A percentile compares a stretch with the other conserved stretches of the same genome.
phyloP scores from a whole-genome alignment of 1,140 invertebrate species.

The Bombyx mori region DNA sequence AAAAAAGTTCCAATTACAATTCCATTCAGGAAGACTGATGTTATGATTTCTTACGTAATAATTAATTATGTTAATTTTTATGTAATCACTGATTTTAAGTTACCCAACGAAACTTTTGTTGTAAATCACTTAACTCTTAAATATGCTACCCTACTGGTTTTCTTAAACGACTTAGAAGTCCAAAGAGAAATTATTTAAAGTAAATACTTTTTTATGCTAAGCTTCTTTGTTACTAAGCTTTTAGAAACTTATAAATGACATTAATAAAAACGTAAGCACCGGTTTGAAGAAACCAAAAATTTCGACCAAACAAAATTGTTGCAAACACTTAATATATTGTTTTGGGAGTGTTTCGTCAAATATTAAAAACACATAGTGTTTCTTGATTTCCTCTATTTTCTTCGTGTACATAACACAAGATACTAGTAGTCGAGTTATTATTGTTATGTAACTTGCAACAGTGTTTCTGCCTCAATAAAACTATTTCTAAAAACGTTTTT shows the following conservation, averaged over 20 bases:
- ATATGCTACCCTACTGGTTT: too few relatives aligned
- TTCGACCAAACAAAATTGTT: too few relatives aligned
- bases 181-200: too few relatives aligned
- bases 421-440: slow-evolving; percentile 14
- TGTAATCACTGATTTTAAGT: too few relatives aligned
- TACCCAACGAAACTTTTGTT: too few relatives aligned
- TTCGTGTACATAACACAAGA: slow-evolving; percentile 8
- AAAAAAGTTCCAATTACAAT: neutral
- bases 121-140: too few relatives aligned
- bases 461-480: slow-evolving; percentile 51
- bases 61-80: slow-evolving; percentile 4
- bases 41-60: slow-evolving; percentile 12
- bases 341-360: slow-evolving; percentile 22
- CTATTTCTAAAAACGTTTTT: slow-evolving; percentile 35
- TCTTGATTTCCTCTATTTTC: slow-evolving; percentile 14
- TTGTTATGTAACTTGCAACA: slow-evolving; percentile 40
- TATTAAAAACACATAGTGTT: slow-evolving; percentile 17
- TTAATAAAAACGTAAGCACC: too few relatives aligned
- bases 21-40: slow-evolving; percentile 25
- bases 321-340: neutral
- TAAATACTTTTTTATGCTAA: too few relatives aligned
- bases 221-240: too few relatives aligned
- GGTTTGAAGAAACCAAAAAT: too few relatives aligned
- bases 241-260: too few relatives aligned
- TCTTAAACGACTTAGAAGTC: too few relatives aligned